phyloP scores from a whole-genome alignment of 1,140 invertebrate genomes.

The Holotrichia oblita region DNA sequence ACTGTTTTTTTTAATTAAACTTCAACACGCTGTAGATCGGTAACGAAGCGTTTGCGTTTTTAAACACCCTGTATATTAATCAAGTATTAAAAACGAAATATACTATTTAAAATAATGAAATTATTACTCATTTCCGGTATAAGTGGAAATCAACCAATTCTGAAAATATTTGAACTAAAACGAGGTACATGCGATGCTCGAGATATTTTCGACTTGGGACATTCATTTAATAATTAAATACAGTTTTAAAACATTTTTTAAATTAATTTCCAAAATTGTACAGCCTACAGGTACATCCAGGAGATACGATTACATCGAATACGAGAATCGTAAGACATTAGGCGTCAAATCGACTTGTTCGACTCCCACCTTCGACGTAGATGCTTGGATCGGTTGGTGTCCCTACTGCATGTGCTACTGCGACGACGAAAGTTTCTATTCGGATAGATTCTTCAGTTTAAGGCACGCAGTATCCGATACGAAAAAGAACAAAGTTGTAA shows the following conservation, averaged over 20 bases:
- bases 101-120: too few relatives aligned
- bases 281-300: neutral
- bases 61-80: too few relatives aligned
- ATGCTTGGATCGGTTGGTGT: slow-evolving; percentile 87
- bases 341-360: slow-evolving; percentile 68
- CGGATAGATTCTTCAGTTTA: slow-evolving; percentile 83
- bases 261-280: neutral
- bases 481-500: slow-evolving; percentile 76
- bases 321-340: slow-evolving; percentile 75
- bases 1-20: too few relatives aligned
- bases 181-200: too few relatives aligned
- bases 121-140: too few relatives aligned
- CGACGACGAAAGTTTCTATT: slow-evolving; percentile 74
- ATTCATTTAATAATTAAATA: neutral
- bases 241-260: too few relatives aligned
- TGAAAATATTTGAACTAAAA: too few relatives aligned
- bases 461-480: slow-evolving; percentile 70
- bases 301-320: slow-evolving; percentile 83
- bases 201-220: too few relatives aligned
- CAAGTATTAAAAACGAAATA: too few relatives aligned
- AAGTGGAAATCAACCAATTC: too few relatives aligned
- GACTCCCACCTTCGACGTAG: slow-evolving; percentile 71
- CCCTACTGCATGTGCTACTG: slow-evolving; percentile 89
- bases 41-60: too few relatives aligned
- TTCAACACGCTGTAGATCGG: too few relatives aligned